Conservation (phyloP, 2,113 vertebrate genomes). For the Panthera uncia region DNA sequence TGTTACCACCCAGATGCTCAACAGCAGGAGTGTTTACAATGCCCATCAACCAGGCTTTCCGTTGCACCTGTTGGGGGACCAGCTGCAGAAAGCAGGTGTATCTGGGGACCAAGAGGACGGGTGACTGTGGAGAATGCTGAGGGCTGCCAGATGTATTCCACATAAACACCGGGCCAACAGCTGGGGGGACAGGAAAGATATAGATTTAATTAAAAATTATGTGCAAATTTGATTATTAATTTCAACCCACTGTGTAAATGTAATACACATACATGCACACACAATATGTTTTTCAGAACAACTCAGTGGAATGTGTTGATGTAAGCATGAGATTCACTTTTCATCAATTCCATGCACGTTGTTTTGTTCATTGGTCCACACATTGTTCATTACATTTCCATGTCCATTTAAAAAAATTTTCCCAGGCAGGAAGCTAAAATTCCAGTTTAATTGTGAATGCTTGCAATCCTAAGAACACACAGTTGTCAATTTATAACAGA, state of each 20-base stretch:
- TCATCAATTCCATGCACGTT: conserved; percentile 29
- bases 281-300: conserved; percentile 36
- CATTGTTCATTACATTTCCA: conserved; percentile 45
- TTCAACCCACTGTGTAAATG: conserved; percentile 57
- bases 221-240: conserved; percentile 73
- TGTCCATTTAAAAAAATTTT: background rate
- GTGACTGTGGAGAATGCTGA: conserved; percentile 74
- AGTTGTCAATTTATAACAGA: conserved; percentile 13
- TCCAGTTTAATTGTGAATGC: background rate
- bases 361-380: conserved; percentile 24
- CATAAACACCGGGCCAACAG: conserved; percentile 64
- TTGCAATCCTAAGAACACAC: background rate
- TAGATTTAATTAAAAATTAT: conserved; percentile 75
- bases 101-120: conserved; percentile 57
- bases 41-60: conserved; percentile 72
- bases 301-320: conserved; percentile 50
- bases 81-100: conserved; percentile 77
- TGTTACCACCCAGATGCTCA: conserved; percentile 64
- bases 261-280: background rate
- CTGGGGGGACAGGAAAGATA: conserved; percentile 63
- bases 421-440: conserved; percentile 20
- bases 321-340: conserved; percentile 50
- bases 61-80: conserved; percentile 71
- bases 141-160: conserved; percentile 65
- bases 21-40: conserved; percentile 68